Conservation (phyloP, 2,797 vertebrate genomes). For the Myotis pilosus region DNA sequence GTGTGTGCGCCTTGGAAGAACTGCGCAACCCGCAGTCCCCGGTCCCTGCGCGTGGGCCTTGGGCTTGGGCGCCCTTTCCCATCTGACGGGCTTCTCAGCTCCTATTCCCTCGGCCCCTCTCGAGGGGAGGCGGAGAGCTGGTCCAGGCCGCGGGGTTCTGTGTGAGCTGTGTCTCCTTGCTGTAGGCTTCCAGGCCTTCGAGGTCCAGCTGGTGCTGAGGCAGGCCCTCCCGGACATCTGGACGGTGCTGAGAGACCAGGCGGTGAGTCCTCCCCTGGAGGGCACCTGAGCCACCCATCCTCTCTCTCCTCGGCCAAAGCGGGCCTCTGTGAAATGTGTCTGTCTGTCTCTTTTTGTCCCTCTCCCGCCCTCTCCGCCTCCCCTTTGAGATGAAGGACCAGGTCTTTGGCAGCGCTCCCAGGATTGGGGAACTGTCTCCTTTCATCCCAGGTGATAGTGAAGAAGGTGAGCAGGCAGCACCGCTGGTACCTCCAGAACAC, state of each 20-base stretch:
- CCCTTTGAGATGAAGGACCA: background rate
- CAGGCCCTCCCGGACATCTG: conserved; percentile 82
- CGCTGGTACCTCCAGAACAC: conserved; percentile 79
- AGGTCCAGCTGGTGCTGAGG: conserved; percentile 83
- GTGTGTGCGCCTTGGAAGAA: too few species aligned
- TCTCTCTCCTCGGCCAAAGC: accelerated
- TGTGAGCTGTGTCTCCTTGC: background rate
- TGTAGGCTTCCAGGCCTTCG: conserved; percentile 78
- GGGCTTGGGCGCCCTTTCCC: accelerated
- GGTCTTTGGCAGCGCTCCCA: accelerated
- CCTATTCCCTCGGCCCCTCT: background rate
- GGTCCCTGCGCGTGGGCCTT: accelerated
- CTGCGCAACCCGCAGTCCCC: too few species aligned
- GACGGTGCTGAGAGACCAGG: conserved; percentile 74
- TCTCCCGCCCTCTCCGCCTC: accelerated
- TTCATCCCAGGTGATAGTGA: conserved; percentile 79
- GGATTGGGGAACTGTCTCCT: background rate
- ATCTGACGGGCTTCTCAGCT: accelerated
- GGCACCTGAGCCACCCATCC: accelerated
- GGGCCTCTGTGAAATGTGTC: background rate
- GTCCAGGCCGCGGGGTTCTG: background rate
- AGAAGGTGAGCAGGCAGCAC: conserved; percentile 79
- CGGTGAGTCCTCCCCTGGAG: conserved; percentile 72
- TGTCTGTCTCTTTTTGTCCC: accelerated
- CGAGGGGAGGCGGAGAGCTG: accelerated